Percentiles rank a stretch among this genome's conserved stretches.
Evolutionary conservation across 2,797 vertebrate genomes (phyloP).

Genomic region (Bradypodion pumilum): DNA sequence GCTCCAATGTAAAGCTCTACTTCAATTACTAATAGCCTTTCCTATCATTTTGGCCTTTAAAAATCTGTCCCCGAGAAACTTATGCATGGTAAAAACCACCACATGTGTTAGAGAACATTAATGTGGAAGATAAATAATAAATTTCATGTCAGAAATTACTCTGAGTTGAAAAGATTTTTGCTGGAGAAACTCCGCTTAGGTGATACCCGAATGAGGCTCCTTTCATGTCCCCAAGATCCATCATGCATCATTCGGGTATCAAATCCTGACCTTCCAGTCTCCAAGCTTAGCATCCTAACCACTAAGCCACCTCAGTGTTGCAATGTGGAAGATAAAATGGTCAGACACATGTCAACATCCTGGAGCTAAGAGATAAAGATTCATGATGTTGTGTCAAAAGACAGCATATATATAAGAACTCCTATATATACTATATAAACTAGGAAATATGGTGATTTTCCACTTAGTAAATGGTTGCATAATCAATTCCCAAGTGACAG

Average conservation of each 20-base stretch:
- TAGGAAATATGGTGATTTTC: neutral
- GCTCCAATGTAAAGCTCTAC: neutral
- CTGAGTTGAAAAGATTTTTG: no score
- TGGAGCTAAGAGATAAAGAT: neutral
- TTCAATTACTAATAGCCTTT: neutral
- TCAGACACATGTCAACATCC: neutral
- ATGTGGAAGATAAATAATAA: neutral
- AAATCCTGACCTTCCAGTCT: no score
- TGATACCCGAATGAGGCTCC: no score
- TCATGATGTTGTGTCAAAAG: neutral
- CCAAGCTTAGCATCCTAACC: no score
- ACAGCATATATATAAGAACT: neutral
- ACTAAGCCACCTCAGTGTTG: no score
- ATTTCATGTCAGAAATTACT: no score
- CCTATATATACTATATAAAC: no score
- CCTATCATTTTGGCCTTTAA: neutral
- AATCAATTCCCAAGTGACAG: neutral
- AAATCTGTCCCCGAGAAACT: neutral
- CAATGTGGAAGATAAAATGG: neutral
- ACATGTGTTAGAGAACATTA: neutral
- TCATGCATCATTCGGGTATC: no score
- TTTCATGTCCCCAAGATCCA: no score
- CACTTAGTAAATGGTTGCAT: neutral
- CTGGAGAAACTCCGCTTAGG: no score
- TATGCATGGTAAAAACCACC: neutral